Conservation (phyloP, 2,113 vertebrate species). For the Paramisgurnus dabryanus region DNA sequence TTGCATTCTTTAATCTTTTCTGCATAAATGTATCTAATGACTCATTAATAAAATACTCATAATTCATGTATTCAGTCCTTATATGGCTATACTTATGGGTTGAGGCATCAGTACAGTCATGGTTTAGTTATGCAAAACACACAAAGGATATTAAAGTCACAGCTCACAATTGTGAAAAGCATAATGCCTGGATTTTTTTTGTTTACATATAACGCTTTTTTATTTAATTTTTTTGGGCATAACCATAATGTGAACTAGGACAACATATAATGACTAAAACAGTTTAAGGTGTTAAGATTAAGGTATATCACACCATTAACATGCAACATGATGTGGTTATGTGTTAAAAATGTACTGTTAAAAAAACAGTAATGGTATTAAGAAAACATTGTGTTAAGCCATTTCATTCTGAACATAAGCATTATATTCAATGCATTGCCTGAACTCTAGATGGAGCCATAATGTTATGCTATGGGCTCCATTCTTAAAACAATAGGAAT, state of each 20-base stretch:
- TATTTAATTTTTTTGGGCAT: background rate
- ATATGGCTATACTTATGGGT: no score
- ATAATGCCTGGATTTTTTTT: background rate
- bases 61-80: background rate
- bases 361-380: no score
- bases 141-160: background rate
- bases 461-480: background rate
- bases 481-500: background rate
- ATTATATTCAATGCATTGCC: background rate
- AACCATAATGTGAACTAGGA: background rate
- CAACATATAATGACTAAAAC: background rate
- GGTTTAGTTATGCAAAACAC: background rate
- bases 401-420: background rate
- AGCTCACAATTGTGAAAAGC: constrained; percentile 23
- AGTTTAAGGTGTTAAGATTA: background rate
- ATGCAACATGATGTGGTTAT: no score
- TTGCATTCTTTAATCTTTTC: background rate
- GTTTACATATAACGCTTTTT: background rate
- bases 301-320: background rate
- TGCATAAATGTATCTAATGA: background rate
- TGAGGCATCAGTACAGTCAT: no score
- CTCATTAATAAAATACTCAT: background rate
- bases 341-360: no score
- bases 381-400: background rate
- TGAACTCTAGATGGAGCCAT: constrained; percentile 36